Conservation (phyloP, 2,797 vertebrate species). For the Myripristis murdjan region DNA sequence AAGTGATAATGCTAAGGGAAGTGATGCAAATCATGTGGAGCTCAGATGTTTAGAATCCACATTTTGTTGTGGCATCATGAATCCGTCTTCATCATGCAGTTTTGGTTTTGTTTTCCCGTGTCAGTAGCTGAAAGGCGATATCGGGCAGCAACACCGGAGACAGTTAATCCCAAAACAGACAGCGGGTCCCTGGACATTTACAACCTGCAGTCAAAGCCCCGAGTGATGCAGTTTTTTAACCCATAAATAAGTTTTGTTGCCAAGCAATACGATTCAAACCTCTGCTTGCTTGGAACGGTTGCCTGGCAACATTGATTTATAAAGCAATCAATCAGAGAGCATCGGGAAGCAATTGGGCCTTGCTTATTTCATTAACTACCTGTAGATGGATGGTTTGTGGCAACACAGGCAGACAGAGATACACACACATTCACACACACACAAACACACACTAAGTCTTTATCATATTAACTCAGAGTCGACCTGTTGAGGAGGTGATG, state of each 20-base stretch:
- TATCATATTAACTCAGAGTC: neutral
- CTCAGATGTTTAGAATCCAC: neutral
- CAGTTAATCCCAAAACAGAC: neutral
- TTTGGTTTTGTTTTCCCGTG: neutral
- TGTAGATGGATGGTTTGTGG: neutral
- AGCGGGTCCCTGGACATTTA: neutral
- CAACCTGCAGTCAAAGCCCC: too few relatives aligned
- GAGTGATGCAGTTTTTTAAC: too few relatives aligned
- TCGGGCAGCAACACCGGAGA: neutral
- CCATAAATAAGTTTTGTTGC: too few relatives aligned
- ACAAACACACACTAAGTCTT: neutral
- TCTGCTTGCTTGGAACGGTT: neutral
- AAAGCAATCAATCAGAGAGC: slow-evolving; percentile 27
- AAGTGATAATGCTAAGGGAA: too few relatives aligned
- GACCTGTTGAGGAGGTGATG: slow-evolving; percentile 98
- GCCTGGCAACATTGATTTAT: neutral
- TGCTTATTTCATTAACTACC: slow-evolving; percentile 28
- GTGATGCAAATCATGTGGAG: too few relatives aligned
- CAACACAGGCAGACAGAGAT: slow-evolving; percentile 4
- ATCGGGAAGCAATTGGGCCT: neutral
- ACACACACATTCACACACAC: neutral
- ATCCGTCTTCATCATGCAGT: neutral
- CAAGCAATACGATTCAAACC: neutral
- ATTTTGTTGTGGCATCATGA: neutral
- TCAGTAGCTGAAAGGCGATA: too few relatives aligned